These are phyloP conservation scores for Caenorhabditis zanzibari DNA, from an alignment of 2,888 invertebrate species.

Conservation along the genomic window DNA sequence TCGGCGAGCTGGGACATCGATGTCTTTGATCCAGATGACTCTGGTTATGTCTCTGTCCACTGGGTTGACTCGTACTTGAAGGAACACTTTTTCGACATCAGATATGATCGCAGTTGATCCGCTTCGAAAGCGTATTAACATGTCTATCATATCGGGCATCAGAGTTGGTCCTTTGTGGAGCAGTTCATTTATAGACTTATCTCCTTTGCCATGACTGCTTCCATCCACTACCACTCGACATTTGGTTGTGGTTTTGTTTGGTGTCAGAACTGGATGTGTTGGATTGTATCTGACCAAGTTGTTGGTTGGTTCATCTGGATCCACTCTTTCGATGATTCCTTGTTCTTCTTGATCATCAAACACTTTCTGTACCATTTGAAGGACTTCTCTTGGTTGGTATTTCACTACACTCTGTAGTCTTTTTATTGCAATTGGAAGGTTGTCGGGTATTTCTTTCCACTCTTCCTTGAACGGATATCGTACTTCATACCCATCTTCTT, in stretches of 20 bases:
- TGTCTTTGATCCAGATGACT: slow-evolving; percentile 63
- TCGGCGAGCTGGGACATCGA: slow-evolving; percentile 13
- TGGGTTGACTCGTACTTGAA: slow-evolving; percentile 48
- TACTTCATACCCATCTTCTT: slow-evolving; percentile 41
- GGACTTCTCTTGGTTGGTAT: background rate
- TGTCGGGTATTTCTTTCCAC: slow-evolving; percentile 6
- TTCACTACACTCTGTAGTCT: background rate
- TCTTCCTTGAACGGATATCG: slow-evolving; percentile 6
- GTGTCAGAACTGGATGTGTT: slow-evolving; percentile 67
- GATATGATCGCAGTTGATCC: slow-evolving; percentile 21
- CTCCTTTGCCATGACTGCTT: slow-evolving; percentile 27
- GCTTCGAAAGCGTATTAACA: slow-evolving; percentile 63
- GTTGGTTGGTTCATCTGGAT: background rate
- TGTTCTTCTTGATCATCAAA: slow-evolving; percentile 38
- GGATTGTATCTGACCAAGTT: slow-evolving; percentile 55
- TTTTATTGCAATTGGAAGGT: slow-evolving; percentile 13
- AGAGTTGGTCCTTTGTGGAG: slow-evolving; percentile 64
- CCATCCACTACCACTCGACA: slow-evolving; percentile 41
- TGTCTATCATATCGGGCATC: slow-evolving; percentile 49
- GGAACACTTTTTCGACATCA: slow-evolving; percentile 71
- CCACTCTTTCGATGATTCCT: slow-evolving; percentile 59
- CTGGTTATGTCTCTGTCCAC: slow-evolving; percentile 45
- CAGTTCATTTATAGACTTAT: slow-evolving; percentile 65
- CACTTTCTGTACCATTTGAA: slow-evolving; percentile 4
- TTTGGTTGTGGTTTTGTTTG: slow-evolving; percentile 64